phyloP scores from a whole-genome alignment of 2,888 invertebrate genomes.

The Trichogramma evanescens region DNA sequence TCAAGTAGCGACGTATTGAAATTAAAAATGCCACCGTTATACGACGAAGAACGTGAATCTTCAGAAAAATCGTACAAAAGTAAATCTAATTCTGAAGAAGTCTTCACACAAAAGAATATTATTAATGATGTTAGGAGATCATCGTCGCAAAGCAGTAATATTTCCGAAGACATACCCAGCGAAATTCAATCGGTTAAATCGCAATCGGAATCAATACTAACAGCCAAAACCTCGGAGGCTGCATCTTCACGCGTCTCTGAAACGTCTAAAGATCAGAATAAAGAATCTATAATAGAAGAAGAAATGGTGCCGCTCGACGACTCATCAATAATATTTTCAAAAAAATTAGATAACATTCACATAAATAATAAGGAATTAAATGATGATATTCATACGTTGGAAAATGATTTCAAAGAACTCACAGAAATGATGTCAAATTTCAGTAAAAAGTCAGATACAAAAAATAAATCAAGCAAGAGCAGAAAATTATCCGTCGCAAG shows the following conservation, averaged over 20 bases:
- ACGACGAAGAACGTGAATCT: constrained; percentile 15
- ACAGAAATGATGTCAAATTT: constrained; percentile 42
- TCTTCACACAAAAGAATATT: constrained; percentile 21
- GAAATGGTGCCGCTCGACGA: constrained; percentile 12
- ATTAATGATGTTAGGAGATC: constrained; percentile 20
- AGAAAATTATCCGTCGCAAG: constrained; percentile 5
- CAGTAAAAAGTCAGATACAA: constrained; percentile 36
- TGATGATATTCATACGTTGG: constrained; percentile 40
- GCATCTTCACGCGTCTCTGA: background rate
- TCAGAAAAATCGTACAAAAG: constrained; percentile 8
- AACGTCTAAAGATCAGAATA: background rate
- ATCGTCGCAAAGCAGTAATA: constrained; percentile 23
- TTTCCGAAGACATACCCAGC: constrained; percentile 27
- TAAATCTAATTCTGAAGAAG: constrained; percentile 24
- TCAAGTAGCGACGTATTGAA: constrained; percentile 12
- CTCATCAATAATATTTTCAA: constrained; percentile 25
- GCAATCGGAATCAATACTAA: constrained; percentile 10
- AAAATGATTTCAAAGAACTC: constrained; percentile 40
- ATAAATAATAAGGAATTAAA: constrained; percentile 40
- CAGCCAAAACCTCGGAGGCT: constrained; percentile 7
- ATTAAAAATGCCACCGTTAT: background rate
- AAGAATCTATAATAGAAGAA: constrained; percentile 10
- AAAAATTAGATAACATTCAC: constrained; percentile 34
- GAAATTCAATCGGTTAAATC: constrained; percentile 23
- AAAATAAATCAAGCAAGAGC: constrained; percentile 21